Evolutionary conservation across 2,113 vertebrate genomes (phyloP), one percentile per base, ranked within the genome.

Genomic region (Trinectes maculatus): DNA sequence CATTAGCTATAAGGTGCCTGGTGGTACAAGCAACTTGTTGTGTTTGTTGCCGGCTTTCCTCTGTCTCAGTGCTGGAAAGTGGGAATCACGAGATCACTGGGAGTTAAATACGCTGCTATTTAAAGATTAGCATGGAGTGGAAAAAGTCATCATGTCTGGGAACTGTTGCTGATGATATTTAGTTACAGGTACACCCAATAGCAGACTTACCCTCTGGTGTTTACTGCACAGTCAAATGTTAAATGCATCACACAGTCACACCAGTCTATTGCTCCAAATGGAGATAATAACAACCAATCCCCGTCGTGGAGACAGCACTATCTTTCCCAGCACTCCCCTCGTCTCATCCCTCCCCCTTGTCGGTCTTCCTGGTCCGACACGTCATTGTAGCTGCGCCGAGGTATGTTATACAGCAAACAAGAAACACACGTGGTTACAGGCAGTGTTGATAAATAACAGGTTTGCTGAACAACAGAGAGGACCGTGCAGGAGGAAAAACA

Each of bases 341-440:
- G 28, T 12, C 18, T 28, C 31, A 25, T 24, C 42, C 8, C 18
- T 24, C 43, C 21, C 49, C 19, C 8, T 29, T 1, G 25, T 34
- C 12, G 22, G 49, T 29, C 55, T 53, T 51, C 68, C 51, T 40
- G 59, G 25, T 62, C 46, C 40, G 18, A 67, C 60, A 47, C 79
- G 83, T 72, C 62, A 52, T 77, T 72, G 36, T 60, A 4, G 31
- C 39, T 54, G 40, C 47, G 5, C 56, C 16, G 62, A 31, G 28
- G n/a, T 46, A 37, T 11, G 85, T 89, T 88, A 85, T 81, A 82
- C 80, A 90, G 78, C 78, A 87, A 80, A 87, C 84, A 43, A 84
- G 63, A 73, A 80, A 68, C 87, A 68, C 87, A 88, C 83, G 83
- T 91, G 91, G 78, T 44, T 46, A 37, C 48, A 64, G 84, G 77